A percentile compares a stretch with the other conserved stretches of the same genome.
Evolutionary conservation across 2,113 vertebrate species (phyloP).

Genomic region (Mastomys coucha): DNA sequence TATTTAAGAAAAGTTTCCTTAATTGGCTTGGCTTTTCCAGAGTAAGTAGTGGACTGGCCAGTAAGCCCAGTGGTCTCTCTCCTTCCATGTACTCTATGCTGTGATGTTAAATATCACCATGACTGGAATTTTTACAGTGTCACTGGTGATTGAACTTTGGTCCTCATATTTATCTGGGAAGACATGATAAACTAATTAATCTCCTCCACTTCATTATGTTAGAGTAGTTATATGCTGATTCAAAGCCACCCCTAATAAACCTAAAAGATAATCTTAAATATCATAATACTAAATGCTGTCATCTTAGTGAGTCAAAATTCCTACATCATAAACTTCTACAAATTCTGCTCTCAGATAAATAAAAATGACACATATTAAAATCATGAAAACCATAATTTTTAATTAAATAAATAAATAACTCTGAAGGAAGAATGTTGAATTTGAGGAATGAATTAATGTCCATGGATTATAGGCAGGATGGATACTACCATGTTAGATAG

Average conservation of each 20-base stretch:
- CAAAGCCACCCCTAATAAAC: too few species aligned
- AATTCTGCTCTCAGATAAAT: background rate
- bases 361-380: background rate
- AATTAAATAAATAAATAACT: background rate
- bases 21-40: background rate
- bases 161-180: background rate
- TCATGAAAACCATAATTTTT: background rate
- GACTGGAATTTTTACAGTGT: background rate
- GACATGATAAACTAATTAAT: background rate
- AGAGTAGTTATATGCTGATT: background rate
- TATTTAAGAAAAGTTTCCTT: background rate
- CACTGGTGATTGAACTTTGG: background rate
- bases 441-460: background rate
- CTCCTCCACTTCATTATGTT: background rate
- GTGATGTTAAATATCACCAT: background rate
- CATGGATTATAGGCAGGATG: too few species aligned
- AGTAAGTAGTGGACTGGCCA: background rate
- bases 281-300: background rate
- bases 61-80: background rate
- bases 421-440: background rate
- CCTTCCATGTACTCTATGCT: background rate
- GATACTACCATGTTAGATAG: background rate
- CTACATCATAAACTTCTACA: background rate
- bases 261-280: background rate
- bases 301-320: background rate